Percentiles rank a stretch among this genome's conserved stretches.
Conservation (phyloP, 2,113 vertebrate genomes). For the Eidolon helvum region DNA sequence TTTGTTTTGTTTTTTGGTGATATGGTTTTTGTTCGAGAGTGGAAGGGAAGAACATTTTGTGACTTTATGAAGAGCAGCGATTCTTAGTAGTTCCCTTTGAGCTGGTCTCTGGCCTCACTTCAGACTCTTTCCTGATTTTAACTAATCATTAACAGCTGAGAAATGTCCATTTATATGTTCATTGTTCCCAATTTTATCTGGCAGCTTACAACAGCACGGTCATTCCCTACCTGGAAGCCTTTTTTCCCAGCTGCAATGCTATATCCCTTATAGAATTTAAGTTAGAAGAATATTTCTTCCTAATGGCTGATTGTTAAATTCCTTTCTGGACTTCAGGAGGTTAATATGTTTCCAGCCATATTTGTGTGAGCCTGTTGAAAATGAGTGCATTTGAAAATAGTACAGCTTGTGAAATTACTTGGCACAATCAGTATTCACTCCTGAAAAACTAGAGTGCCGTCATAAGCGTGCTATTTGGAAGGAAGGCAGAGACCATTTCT, state of each 20-base stretch:
- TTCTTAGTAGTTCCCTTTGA: neutral
- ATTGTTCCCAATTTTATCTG: neutral
- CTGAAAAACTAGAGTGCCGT: neutral
- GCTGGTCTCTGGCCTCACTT: neutral
- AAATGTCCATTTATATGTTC: neutral
- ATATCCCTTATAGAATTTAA: neutral
- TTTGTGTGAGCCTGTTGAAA: constrained; percentile 14
- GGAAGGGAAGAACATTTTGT: neutral
- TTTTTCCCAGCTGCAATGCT: neutral
- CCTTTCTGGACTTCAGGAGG: neutral
- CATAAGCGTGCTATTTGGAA: neutral
- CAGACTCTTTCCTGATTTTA: neutral
- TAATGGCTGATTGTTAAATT: neutral
- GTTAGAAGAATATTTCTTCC: neutral
- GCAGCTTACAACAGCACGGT: neutral
- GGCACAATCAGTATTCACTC: neutral
- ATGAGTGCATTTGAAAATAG: neutral
- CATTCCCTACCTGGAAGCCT: neutral
- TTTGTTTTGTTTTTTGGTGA: neutral
- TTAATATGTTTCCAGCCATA: neutral
- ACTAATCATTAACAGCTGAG: neutral
- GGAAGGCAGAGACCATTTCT: neutral
- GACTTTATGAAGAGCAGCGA: neutral
- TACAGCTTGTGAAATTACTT: neutral
- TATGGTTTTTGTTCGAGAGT: neutral